Percentiles rank a stretch among this genome's conserved stretches.
phyloP scores from a whole-genome alignment of 37 sponge, comb jelly and placozoan genomes.

The Halichondria panicea region DNA sequence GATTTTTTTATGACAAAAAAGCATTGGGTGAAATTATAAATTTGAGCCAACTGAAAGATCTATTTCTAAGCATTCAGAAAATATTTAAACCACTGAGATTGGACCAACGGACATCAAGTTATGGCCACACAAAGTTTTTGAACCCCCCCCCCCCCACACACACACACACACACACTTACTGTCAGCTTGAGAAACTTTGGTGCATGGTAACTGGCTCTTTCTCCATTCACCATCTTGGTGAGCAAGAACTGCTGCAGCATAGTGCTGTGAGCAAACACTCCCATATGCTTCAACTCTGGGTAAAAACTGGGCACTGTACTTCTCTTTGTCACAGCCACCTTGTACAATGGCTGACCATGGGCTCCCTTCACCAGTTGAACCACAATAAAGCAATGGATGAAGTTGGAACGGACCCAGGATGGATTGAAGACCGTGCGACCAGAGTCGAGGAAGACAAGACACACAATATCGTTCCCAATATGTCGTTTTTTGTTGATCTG shows the following conservation, averaged over 20 bases:
- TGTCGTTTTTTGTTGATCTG: conserved; percentile 94
- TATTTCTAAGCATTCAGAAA: too few relatives aligned
- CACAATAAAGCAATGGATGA: conserved; percentile 92
- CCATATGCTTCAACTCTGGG: conserved; percentile 42
- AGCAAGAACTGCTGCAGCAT: conserved; percentile 71
- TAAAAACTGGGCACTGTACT: conserved; percentile 64
- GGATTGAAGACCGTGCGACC: conserved; percentile 85
- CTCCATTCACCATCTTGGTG: conserved; percentile 88
- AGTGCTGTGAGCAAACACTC: conserved; percentile 69
- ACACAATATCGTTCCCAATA: conserved; percentile 96
- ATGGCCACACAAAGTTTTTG: too few relatives aligned
- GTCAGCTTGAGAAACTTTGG: conserved; percentile 88
- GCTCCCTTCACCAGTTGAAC: conserved; percentile 73
- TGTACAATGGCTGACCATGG: conserved; percentile 66
- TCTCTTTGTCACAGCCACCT: conserved; percentile 53
- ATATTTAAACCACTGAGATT: too few relatives aligned
- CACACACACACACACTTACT: conserved; percentile 31
- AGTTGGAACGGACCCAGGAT: conserved; percentile 88
- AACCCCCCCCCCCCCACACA: too few relatives aligned
- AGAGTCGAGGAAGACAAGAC: conserved; percentile 91
- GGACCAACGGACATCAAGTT: too few relatives aligned
- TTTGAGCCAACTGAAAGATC: too few relatives aligned
- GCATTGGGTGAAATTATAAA: too few relatives aligned
- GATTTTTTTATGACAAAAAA: too few relatives aligned
- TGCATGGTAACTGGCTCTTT: conserved; percentile 83